phyloP scores from a whole-genome alignment of 2,113 vertebrate genomes.

The Struthio camelus region DNA sequence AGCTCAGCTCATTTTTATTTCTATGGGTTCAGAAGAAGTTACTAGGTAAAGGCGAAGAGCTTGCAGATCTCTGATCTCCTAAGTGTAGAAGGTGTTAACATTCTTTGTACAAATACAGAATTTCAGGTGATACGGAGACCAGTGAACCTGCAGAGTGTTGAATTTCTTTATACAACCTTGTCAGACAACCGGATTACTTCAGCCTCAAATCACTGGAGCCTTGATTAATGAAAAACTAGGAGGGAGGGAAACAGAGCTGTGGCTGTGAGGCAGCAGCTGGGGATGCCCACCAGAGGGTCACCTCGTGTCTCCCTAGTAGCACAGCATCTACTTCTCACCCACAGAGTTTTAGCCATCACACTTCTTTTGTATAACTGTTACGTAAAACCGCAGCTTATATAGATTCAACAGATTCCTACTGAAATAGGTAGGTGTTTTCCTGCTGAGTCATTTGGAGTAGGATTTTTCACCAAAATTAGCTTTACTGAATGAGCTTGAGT shows the following conservation, averaged over 20 bases:
- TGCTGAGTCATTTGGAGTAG: neutral
- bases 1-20: neutral
- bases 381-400: neutral
- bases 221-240: neutral
- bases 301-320: slow-evolving; percentile 37
- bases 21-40: neutral
- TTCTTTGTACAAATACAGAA: neutral
- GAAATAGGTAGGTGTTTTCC: neutral
- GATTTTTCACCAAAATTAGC: neutral
- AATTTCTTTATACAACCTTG: neutral
- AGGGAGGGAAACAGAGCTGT: neutral
- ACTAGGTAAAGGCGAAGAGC: neutral
- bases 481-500: neutral
- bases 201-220: neutral
- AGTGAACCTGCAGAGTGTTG: neutral
- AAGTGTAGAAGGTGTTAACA: neutral
- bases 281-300: slow-evolving; percentile 37
- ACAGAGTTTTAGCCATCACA: neutral
- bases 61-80: neutral
- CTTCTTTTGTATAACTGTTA: neutral
- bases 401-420: neutral
- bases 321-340: neutral
- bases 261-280: slow-evolving; percentile 19
- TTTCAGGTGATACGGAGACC: neutral
- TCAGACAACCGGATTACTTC: neutral